These are phyloP conservation scores for Coracias cyanogaster DNA, from an alignment of 2,797 vertebrate genomes.

Conservation along the genomic window DNA sequence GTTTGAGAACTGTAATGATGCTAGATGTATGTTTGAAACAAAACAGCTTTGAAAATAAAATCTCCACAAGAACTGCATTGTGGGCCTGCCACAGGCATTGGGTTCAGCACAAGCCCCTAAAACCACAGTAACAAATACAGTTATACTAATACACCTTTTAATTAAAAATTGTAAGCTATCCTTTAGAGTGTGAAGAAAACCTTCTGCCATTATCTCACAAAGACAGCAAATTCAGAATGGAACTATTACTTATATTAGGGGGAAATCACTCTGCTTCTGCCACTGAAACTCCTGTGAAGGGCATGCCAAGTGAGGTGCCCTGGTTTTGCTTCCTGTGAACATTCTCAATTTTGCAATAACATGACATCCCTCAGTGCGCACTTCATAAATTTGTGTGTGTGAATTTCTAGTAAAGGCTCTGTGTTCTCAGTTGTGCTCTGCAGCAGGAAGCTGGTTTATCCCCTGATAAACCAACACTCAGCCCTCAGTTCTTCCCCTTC, in stretches of 20 bases:
- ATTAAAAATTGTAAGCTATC: neutral
- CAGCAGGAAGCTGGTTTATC: neutral
- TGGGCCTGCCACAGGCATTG: neutral
- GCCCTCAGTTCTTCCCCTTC: neutral
- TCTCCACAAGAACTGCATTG: neutral
- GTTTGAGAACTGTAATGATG: neutral
- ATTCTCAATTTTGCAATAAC: neutral
- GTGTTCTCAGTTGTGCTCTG: neutral
- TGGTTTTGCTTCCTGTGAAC: neutral
- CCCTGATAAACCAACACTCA: neutral
- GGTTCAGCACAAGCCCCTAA: neutral
- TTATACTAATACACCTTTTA: neutral
- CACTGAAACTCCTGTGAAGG: neutral
- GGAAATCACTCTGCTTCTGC: neutral
- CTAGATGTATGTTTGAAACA: neutral
- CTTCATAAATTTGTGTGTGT: neutral
- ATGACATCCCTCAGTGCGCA: accelerated
- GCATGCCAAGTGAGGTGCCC: neutral
- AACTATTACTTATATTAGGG: neutral
- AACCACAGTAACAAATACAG: neutral
- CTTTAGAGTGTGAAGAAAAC: neutral
- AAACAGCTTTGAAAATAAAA: neutral
- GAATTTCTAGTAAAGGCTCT: neutral
- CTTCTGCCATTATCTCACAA: neutral
- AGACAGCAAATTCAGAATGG: neutral